These are phyloP conservation scores for Sternarchorhynchus goeldii DNA, from an alignment of 2,797 vertebrate species.

Conservation along the genomic window DNA sequence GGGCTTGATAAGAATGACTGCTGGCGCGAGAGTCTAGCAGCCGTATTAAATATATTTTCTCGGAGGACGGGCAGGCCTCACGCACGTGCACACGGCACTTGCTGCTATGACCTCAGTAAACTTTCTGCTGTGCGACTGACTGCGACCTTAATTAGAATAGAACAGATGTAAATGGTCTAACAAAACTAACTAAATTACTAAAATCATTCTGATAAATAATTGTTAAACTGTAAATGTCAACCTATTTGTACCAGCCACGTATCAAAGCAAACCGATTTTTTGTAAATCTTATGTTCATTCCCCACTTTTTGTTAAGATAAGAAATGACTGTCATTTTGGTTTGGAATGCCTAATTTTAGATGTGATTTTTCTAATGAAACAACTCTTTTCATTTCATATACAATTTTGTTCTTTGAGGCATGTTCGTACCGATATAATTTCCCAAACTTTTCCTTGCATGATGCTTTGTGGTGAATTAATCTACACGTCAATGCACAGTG, in stretches of 20 bases:
- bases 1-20: conserved; percentile 57
- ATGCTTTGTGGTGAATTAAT: neutral
- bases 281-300: too few relatives aligned
- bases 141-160: too few relatives aligned
- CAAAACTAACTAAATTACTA: too few relatives aligned
- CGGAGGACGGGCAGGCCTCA: conserved; percentile 45
- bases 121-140: neutral
- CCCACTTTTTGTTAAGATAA: too few relatives aligned
- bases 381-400: neutral
- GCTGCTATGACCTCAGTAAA: conserved; percentile 42
- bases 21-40: conserved; percentile 57
- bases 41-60: conserved; percentile 61
- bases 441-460: neutral
- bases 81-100: conserved; percentile 36
- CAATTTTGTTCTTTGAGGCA: too few relatives aligned
- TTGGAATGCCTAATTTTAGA: too few relatives aligned
- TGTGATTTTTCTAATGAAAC: conserved; percentile 6
- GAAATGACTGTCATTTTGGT: too few relatives aligned
- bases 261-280: too few relatives aligned
- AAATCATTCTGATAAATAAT: too few relatives aligned
- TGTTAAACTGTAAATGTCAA: too few relatives aligned
- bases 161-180: too few relatives aligned
- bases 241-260: too few relatives aligned
- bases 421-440: neutral
- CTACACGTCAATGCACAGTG: conserved; percentile 4